phyloP scores from a whole-genome alignment of 2,797 vertebrate species.

The Macrochelys suwanniensis region DNA sequence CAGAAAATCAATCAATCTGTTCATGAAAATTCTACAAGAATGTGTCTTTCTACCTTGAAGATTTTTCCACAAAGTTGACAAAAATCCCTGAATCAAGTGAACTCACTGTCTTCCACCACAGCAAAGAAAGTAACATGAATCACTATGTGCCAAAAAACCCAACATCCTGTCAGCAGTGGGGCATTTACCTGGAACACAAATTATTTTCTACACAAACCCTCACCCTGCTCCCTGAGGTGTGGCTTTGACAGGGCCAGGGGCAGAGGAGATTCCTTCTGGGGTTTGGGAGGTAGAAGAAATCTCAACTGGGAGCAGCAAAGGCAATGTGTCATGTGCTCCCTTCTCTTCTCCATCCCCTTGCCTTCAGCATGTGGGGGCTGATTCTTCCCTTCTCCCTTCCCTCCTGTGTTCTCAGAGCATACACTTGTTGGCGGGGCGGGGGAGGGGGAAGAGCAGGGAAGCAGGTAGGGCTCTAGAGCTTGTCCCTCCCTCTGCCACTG shows the following conservation, averaged over 20 bases:
- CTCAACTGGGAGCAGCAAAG: not conserved
- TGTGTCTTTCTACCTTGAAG: not conserved
- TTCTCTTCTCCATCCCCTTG: not conserved
- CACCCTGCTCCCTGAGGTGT: not conserved
- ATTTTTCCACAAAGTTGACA: not conserved
- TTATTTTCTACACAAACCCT: not conserved
- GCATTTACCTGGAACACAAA: not conserved
- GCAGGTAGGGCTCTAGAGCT: not conserved
- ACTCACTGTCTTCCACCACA: not conserved
- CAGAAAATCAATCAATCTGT: not conserved
- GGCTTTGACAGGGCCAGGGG: not conserved
- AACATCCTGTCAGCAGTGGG: not conserved
- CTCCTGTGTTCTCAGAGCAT: no score
- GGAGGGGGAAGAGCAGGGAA: not conserved
- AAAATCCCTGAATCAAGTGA: not conserved
- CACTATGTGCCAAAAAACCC: not conserved
- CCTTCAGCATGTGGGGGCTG: fast-evolving
- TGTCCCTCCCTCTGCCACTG: not conserved
- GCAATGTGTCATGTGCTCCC: fast-evolving
- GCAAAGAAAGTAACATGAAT: not conserved
- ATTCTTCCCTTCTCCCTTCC: not conserved
- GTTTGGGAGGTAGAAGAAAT: not conserved
- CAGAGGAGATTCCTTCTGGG: not conserved
- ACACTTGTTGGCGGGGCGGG: fast-evolving
- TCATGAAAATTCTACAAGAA: constrained; percentile 5